Conservation (phyloP, 2,113 vertebrate species). For the Cepphus grylle region DNA sequence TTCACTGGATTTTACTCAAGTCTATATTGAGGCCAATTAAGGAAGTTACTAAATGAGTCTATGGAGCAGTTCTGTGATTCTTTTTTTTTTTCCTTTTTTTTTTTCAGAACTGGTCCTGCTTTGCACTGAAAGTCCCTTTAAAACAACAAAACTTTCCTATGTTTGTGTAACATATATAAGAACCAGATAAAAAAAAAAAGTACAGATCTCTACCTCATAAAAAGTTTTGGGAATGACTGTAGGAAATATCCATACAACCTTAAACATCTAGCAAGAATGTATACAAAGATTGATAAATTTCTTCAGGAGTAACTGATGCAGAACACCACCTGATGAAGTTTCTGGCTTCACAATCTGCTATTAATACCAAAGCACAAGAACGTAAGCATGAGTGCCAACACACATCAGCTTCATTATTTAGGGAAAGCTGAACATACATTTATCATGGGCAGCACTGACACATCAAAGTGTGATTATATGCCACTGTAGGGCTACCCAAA, state of each 20-base stretch:
- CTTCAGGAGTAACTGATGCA: background rate
- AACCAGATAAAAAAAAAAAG: background rate
- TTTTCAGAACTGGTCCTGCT: background rate
- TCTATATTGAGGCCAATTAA: background rate
- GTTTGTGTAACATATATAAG: background rate
- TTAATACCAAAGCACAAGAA: background rate
- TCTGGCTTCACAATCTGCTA: background rate
- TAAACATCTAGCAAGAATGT: background rate
- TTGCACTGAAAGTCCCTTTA: background rate
- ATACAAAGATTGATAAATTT: background rate
- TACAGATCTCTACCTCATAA: background rate
- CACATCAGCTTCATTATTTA: background rate
- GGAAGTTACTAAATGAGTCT: background rate
- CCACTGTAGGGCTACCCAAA: background rate
- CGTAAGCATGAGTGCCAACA: background rate
- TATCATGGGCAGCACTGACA: background rate
- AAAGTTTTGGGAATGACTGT: background rate
- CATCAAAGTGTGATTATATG: background rate
- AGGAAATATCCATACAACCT: accelerated
- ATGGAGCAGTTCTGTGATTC: background rate
- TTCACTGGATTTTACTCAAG: background rate
- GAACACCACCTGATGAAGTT: background rate
- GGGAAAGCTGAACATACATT: background rate
- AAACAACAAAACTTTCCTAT: background rate
- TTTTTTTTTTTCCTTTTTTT: background rate